A percentile compares a stretch with the other conserved stretches of the same genome.
Conservation (phyloP, 2,888 invertebrate genomes). For the Opisthograptis luteolata region DNA sequence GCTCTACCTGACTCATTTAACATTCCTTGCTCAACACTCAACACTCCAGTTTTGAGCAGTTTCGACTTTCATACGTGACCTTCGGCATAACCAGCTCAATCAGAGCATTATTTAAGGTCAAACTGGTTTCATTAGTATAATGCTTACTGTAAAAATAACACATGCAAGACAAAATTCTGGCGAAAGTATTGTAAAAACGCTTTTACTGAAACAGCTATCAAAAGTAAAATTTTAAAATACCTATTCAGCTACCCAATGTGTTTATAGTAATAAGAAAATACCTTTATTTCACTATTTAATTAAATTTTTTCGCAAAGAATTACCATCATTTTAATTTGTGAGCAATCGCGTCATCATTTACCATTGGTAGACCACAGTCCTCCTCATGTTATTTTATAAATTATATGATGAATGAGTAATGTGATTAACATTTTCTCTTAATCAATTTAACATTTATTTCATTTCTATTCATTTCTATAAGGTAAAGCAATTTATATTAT, state of each 20-base stretch:
- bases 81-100: slow-evolving; percentile 23
- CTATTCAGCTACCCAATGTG: too few relatives aligned
- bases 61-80: slow-evolving; percentile 33
- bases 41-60: slow-evolving; percentile 18
- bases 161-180: neutral
- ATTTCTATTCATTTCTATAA: too few relatives aligned
- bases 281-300: too few relatives aligned
- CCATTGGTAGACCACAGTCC: too few relatives aligned
- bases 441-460: neutral
- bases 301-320: too few relatives aligned
- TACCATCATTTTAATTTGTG: too few relatives aligned
- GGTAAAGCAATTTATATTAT: too few relatives aligned
- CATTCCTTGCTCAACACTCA: slow-evolving; percentile 24
- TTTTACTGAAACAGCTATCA: too few relatives aligned
- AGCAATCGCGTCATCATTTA: too few relatives aligned
- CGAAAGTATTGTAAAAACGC: neutral
- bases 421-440: neutral
- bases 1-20: neutral
- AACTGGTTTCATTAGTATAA: slow-evolving; percentile 14
- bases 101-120: slow-evolving; percentile 27
- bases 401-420: neutral
- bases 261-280: too few relatives aligned
- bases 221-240: too few relatives aligned
- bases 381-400: neutral
- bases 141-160: slow-evolving; percentile 1